Conservation (phyloP, 35 echinoderm and acorn worm genomes). For the Ophiothrix spiculata region DNA sequence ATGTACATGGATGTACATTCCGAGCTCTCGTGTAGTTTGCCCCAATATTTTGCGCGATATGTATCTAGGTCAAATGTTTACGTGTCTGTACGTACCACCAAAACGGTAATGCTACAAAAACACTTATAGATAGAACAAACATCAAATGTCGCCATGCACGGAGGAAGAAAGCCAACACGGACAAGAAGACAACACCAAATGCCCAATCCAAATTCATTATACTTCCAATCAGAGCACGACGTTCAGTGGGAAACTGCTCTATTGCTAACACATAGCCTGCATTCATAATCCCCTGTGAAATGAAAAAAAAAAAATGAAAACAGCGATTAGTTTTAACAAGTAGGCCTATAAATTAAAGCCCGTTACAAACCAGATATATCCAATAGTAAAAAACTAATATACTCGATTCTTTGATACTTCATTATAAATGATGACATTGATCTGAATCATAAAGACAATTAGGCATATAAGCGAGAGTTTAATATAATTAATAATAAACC, state of each 20-base stretch:
- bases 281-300: background rate
- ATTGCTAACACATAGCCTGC: conserved; percentile 12
- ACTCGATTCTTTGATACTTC: no score
- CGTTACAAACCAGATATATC: no score
- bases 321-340: background rate
- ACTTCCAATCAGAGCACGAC: conserved; percentile 14
- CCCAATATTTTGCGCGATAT: no score
- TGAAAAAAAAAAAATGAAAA: background rate
- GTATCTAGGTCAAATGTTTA: no score
- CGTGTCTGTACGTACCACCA: conserved; percentile 31
- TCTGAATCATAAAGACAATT: no score
- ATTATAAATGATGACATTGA: no score
- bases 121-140: conserved; percentile 5
- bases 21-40: no score
- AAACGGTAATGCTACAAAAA: background rate
- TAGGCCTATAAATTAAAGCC: background rate
- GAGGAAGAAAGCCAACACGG: background rate
- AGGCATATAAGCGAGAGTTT: no score
- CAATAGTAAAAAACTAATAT: no score
- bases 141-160: conserved; percentile 29
- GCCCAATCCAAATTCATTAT: background rate
- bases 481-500: no score
- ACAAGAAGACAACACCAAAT: background rate
- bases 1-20: no score
- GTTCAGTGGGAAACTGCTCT: conserved; percentile 20